These are phyloP conservation scores for Nesoenas mayeri DNA, from an alignment of 2,113 vertebrate genomes.

Conservation along the genomic window DNA sequence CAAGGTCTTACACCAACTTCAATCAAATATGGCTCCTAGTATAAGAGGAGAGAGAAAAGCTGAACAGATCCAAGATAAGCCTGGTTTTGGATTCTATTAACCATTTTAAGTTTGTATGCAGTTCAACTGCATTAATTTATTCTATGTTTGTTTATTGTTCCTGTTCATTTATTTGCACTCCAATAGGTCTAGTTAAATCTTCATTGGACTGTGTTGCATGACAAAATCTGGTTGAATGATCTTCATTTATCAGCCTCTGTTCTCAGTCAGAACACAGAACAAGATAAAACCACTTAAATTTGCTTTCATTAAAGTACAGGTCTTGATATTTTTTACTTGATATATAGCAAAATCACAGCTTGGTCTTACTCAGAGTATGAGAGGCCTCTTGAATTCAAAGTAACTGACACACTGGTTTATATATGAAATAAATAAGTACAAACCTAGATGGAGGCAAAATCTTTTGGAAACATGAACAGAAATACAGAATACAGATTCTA, in stretches of 20 bases:
- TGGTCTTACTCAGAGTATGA: background rate
- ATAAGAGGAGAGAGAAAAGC: background rate
- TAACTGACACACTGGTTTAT: background rate
- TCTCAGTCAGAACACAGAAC: background rate
- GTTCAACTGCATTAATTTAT: background rate
- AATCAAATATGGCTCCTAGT: background rate
- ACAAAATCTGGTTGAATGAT: background rate
- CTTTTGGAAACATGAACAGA: background rate
- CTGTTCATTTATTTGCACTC: background rate
- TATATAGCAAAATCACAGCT: background rate
- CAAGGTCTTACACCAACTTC: background rate
- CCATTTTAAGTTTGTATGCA: background rate
- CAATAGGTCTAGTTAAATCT: background rate
- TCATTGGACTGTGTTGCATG: background rate
- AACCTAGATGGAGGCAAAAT: background rate
- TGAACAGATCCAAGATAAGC: background rate
- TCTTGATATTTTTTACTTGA: background rate
- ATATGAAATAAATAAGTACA: background rate
- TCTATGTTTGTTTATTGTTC: background rate
- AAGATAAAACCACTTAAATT: background rate
- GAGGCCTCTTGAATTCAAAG: background rate
- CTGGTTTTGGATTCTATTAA: background rate
- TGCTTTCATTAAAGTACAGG: background rate
- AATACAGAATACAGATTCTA: background rate
- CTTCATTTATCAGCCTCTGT: background rate